Evolutionary conservation across 2,797 vertebrate species (phyloP).

Genomic region (Xiphophorus birchmanni): DNA sequence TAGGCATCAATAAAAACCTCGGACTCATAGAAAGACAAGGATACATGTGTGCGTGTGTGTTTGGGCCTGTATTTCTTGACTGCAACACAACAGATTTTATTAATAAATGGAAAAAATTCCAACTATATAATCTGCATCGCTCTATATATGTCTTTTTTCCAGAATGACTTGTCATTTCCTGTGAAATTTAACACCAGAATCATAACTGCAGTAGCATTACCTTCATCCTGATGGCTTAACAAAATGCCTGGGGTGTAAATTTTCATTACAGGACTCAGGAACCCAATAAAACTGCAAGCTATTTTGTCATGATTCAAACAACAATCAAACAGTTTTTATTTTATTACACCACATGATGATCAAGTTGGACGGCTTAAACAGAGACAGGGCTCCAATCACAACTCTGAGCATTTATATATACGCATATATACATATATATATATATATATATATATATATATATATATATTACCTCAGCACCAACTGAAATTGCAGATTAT

Average conservation of each 20-base stretch:
- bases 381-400: background rate
- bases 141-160: background rate
- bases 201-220: background rate
- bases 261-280: background rate
- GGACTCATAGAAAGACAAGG: background rate
- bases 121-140: background rate
- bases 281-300: background rate
- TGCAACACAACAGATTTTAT: background rate
- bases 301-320: conserved; percentile 1
- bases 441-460: too few relatives aligned
- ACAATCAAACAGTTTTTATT: background rate
- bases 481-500: background rate
- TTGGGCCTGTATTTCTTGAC: background rate
- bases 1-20: too few relatives aligned
- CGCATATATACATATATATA: too few relatives aligned
- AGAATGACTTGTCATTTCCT: background rate
- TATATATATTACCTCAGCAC: background rate
- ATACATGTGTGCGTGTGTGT: background rate
- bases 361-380: background rate
- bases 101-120: background rate
- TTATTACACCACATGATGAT: background rate
- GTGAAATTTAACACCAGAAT: background rate
- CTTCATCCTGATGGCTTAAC: conserved; percentile 1
- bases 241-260: background rate
- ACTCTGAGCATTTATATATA: background rate